phyloP scores from a whole-genome alignment of 2,113 vertebrate species.

The Triplophysa siluroides region DNA sequence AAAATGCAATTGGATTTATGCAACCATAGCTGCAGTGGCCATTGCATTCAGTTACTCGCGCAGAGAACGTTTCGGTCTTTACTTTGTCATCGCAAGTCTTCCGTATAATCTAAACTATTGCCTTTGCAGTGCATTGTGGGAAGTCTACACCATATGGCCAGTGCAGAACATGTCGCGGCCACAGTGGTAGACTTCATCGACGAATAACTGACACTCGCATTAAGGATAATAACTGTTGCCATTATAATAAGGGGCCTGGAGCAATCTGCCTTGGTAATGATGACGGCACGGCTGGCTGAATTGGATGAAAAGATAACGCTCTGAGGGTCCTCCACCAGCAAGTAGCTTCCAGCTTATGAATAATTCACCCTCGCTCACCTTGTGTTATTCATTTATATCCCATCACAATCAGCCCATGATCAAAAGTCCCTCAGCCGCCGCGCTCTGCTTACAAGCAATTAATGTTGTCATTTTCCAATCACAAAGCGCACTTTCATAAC shows the following conservation, averaged over 20 bases:
- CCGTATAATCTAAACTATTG: slow-evolving; percentile 12
- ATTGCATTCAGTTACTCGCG: neutral
- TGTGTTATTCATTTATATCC: slow-evolving; percentile 56
- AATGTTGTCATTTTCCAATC: slow-evolving; percentile 44
- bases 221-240: slow-evolving; percentile 47
- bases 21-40: neutral
- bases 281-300: slow-evolving; percentile 43
- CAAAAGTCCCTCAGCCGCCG: slow-evolving; percentile 38
- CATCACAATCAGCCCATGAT: slow-evolving; percentile 69
- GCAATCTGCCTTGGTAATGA: slow-evolving; percentile 53
- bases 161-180: slow-evolving; percentile 4
- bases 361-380: slow-evolving; percentile 47
- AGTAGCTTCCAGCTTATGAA: slow-evolving; percentile 51
- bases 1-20: too few relatives aligned
- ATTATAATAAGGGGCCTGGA: slow-evolving; percentile 47
- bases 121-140: slow-evolving; percentile 11
- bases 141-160: slow-evolving; percentile 19
- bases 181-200: slow-evolving; percentile 28
- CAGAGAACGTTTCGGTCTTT: neutral
- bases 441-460: slow-evolving; percentile 44
- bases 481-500: slow-evolving; percentile 27
- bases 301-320: slow-evolving; percentile 52
- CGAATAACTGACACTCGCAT: slow-evolving; percentile 42
- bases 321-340: slow-evolving; percentile 34
- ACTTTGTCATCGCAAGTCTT: neutral